Conservation (phyloP, 2,113 vertebrate species). For the Cryptomyrus ogoouensis region DNA sequence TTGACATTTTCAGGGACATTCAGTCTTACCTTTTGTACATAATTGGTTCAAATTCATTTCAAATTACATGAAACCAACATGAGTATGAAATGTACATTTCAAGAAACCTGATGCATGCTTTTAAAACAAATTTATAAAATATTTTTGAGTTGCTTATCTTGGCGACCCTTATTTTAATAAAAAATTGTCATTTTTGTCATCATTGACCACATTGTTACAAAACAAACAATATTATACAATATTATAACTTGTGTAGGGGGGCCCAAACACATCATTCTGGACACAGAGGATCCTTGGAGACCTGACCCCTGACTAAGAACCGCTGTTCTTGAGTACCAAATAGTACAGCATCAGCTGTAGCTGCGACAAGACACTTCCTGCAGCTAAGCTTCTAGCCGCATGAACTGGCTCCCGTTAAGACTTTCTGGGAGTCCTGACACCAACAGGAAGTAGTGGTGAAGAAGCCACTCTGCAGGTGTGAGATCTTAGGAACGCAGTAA, state of each 20-base stretch:
- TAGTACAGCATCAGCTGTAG: not conserved
- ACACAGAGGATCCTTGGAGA: not conserved
- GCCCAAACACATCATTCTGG: not conserved
- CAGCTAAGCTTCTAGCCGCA: not conserved
- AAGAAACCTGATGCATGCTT: not conserved
- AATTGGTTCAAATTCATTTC: not conserved
- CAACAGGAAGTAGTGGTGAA: constrained; percentile 7
- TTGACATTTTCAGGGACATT: not conserved
- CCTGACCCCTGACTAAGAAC: not conserved
- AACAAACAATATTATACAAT: not conserved
- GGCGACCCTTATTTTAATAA: not conserved
- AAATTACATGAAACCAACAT: not conserved
- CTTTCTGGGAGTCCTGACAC: not conserved
- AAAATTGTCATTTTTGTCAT: not conserved
- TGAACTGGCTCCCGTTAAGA: not conserved
- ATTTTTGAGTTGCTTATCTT: not conserved
- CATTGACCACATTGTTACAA: not conserved
- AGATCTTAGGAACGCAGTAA: not conserved
- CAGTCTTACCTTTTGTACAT: not conserved
- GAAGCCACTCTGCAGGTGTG: not conserved
- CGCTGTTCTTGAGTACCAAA: not conserved
- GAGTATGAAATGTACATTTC: not conserved
- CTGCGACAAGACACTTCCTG: not conserved
- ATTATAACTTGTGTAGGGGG: not conserved
- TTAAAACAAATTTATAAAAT: not conserved